Base-by-base conservation (phyloP, 2,888 invertebrate species). In the Drepanosiphum platanoidis region DNA sequence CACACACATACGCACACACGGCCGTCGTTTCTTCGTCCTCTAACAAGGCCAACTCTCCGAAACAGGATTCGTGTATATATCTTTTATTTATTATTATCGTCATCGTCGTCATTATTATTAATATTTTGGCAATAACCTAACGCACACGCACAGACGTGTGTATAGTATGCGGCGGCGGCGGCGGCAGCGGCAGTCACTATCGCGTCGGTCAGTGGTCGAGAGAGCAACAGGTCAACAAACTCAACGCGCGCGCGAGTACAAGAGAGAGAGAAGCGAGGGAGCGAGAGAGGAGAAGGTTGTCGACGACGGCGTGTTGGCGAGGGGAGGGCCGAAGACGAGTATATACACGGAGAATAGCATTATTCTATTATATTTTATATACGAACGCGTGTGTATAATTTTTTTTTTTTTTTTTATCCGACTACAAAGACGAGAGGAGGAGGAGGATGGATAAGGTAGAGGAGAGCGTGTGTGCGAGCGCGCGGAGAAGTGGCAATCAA, bases 191-290 rank as follows among this genome's bases (percentile, higher is more conserved):
- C 46, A 58, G 61, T 82, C 30, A 42, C 70, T 36, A 52, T 81
- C 36, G 27, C 36, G 70, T 81, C 81, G 81, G 81, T 81, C 81
- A 75, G 75, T 68, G 84, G 84, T 77, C 75, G 75, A 66, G 77
- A 77, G 77, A 52, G 77, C 77, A 84, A 77, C 77, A 84, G 84
- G 84, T 84, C 84, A 84, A 84, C 84, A 84, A 84, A 84, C 84
- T 36, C 75, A 68, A 52, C 36, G 75, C 36, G 84, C 32, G 66
- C 68, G 64, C 32, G 15, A 39, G 27, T 27, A 61, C 27, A 5
- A 36, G 70, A 58, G 80, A 22, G 70, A 46, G 34, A 71, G 46
- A 8, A 46, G 46, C 3, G 46, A 27, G 64, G 9, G 64, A 64
- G 13, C 3, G 78, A 30, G 18, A 18, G 39, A 68, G 79, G 66